Base-by-base conservation (phyloP, 2,113 vertebrate species). In the Aphyosemion australe region DNA sequence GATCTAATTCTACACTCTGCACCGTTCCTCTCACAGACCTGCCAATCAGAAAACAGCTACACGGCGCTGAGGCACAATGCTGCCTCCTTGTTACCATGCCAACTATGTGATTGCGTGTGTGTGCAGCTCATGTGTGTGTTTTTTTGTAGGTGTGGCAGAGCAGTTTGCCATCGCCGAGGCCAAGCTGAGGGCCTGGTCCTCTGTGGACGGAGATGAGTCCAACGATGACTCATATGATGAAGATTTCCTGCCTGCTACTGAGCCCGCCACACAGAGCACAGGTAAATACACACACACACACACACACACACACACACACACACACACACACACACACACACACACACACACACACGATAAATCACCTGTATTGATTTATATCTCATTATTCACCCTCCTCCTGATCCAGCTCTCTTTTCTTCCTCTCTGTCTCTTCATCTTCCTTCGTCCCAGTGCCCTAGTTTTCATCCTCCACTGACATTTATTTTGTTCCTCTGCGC, bases 161-260 rank as follows among this genome's bases (percentile, higher is more conserved):
- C 97, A 99, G 89, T 99, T 99, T 80, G 97, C 96, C 73, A 99
- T 99, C 0, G 97, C 97, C 0, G 97, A 98, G 88, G 97, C 97
- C 53, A 99, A 98, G 84, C 94, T 99, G 80, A 93, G 95, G 43
- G 97, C 97, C 55, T 99, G 97, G 97, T 99, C 97, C 45, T 99
- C 97, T 0, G 91, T 99, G 77, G 97, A 99, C 0, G 96, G 97
- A 0, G 97, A 99, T 0, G 96, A 98, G 72, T 98, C 96, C 60
- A 97, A 95, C 0, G 97, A 98, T 0, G 97, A 98, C 65, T 99
- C 97, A 59, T 98, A 97, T 0, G 97, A 99, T 0, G 97, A 98
- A 73, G 97, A 98, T 77, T 96, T 95, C 64, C 53, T 91, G 69
- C 93, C 93, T 50, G 88, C 91, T 65, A 92, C 93, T 1, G 96